Evolutionary conservation across 53 echinoderm and acorn worm genomes (phyloP).

Genomic region (Patiria pectinifera): DNA sequence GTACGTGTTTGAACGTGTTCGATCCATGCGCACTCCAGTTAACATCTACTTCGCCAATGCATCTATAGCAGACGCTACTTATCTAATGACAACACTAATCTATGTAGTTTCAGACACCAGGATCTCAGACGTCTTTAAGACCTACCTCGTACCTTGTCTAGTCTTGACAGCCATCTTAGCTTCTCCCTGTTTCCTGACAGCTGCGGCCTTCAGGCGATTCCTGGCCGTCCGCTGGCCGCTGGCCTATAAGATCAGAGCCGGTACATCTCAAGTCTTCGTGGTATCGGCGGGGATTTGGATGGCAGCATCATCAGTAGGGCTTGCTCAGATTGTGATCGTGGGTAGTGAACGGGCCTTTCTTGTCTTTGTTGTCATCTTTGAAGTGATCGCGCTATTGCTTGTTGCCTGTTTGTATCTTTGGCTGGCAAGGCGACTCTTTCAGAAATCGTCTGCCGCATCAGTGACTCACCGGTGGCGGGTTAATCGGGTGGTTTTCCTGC

Average conservation of each 20-base stretch:
- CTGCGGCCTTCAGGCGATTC: neutral
- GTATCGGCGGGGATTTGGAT: neutral
- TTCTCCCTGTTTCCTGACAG: neutral
- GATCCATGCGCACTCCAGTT: neutral
- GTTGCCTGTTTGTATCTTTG: neutral
- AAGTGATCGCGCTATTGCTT: neutral
- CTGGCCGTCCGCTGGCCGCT: neutral
- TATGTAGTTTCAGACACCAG: neutral
- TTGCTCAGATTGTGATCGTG: too few species aligned
- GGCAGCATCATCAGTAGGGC: neutral
- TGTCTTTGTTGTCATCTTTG: neutral
- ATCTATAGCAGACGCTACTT: neutral
- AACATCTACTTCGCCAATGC: conserved; percentile 8
- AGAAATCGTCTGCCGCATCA: neutral
- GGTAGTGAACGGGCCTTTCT: too few species aligned
- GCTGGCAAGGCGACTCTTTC: neutral
- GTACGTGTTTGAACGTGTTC: neutral
- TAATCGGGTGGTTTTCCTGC: neutral
- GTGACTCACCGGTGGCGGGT: neutral
- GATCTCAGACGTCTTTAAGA: neutral
- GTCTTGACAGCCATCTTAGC: neutral
- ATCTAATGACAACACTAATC: neutral
- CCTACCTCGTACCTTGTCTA: neutral
- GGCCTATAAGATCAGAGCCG: neutral
- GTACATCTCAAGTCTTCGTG: neutral